phyloP scores from a whole-genome alignment of 2,797 vertebrate species.

The Neomorphus geoffroyi region DNA sequence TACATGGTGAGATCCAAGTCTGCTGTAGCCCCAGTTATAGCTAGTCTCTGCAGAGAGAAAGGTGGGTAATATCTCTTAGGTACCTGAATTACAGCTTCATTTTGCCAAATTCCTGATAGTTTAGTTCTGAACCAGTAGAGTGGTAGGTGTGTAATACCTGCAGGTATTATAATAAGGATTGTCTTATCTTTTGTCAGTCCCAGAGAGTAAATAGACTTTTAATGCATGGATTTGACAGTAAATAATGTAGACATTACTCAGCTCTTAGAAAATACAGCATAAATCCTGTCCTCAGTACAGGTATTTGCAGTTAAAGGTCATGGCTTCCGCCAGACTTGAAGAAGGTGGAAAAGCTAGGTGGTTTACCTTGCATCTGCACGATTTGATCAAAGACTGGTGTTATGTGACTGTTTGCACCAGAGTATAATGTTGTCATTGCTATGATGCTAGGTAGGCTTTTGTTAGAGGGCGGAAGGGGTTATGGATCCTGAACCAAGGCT shows the following conservation, averaged over 20 bases:
- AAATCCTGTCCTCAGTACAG: background rate
- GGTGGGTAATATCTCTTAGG: background rate
- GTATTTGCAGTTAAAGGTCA: background rate
- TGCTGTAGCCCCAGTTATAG: background rate
- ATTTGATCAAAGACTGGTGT: background rate
- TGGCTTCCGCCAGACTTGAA: background rate
- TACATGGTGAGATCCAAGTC: fast-evolving
- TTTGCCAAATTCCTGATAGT: background rate
- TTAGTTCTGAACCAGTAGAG: background rate
- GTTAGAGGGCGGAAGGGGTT: background rate
- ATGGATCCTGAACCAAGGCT: background rate
- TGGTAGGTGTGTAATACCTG: background rate
- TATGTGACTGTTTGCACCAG: background rate
- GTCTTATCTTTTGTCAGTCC: background rate
- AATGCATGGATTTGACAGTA: background rate
- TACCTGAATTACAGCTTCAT: background rate
- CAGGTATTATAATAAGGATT: background rate
- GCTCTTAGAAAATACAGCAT: background rate
- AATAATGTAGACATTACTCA: background rate
- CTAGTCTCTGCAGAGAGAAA: background rate
- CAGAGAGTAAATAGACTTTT: background rate
- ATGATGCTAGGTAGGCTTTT: too few species aligned
- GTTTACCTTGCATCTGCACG: background rate
- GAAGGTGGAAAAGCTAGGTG: background rate
- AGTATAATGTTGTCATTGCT: background rate